Conservation (phyloP, 1,140 invertebrate genomes). For the Leguminivora glycinivorella region DNA sequence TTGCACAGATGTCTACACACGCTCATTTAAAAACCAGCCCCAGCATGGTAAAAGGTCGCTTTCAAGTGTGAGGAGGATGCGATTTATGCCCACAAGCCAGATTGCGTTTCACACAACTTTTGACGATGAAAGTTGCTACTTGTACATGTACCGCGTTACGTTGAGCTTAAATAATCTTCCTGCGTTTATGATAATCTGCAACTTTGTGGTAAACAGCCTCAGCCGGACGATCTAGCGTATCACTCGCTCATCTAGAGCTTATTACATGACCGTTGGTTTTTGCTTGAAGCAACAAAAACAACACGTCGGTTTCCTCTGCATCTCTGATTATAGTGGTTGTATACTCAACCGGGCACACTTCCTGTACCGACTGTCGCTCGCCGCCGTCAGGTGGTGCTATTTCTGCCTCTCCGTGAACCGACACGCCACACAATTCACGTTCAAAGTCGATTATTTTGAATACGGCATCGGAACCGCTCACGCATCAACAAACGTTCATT, state of each 20-base stretch:
- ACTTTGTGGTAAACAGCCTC: neutral
- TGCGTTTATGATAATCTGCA: neutral
- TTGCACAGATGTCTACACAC: conserved; percentile 23
- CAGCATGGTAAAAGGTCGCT: conserved; percentile 29
- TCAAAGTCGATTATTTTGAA: conserved; percentile 71
- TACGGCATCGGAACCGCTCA: conserved; percentile 32
- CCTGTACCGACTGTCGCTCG: conserved; percentile 44
- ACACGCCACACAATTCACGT: conserved; percentile 57
- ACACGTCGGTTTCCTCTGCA: conserved; percentile 1
- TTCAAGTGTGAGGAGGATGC: conserved; percentile 36
- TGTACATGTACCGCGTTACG: conserved; percentile 5
- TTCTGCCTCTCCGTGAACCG: conserved; percentile 66
- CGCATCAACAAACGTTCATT: conserved; percentile 37
- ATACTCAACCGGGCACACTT: conserved; percentile 55
- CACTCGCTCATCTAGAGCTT: conserved; percentile 5
- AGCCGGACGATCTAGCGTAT: neutral
- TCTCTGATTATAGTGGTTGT: conserved; percentile 26
- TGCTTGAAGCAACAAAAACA: conserved; percentile 26
- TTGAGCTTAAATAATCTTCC: conserved; percentile 34
- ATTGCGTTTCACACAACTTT: conserved; percentile 29
- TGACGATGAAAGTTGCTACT: conserved; percentile 36
- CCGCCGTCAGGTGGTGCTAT: conserved; percentile 62
- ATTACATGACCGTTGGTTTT: conserved; percentile 32
- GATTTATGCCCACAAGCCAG: conserved; percentile 35
- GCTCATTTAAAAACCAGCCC: neutral